Evolutionary conservation across 2,113 vertebrate genomes (phyloP), one percentile per base, ranked within the genome.

Genomic region (Takifugu flavidus): DNA sequence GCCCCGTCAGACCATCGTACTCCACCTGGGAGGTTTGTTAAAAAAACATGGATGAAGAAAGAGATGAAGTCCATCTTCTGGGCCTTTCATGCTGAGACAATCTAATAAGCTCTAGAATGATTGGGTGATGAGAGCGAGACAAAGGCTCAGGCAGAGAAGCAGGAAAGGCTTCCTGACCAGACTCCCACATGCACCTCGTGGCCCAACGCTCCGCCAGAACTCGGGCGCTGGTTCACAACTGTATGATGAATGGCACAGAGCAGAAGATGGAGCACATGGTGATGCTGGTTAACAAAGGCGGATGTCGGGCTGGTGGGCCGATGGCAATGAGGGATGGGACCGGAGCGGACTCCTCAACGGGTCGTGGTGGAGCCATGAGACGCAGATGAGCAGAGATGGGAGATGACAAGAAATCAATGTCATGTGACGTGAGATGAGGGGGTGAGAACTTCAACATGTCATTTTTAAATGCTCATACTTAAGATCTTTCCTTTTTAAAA

Each of bases 1-100:
- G 89, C 2, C 95, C 94, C 0, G 95, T 96, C 88, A 97, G 88
- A 60, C 95, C 95, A 0, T 95, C 94, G 49, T 95, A 97, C 92
- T 96, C 95, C 88, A 96, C 95, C 95, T 96, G 86, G 60, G 27
- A 74, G 59, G 56, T 54, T 34, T 1, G 67, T 27, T 57, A n/a
- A 59, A 29, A 51, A 53, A 43, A 34, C 51, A 61, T 61, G 57
- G 12, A 62, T 31, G 12, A 43, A 47, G 51, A 53, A 31, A 65
- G n/a, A 56, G 61, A 72, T 13, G 26, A 25, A 59, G 43, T 6
- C 29, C 54, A 54, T 12, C 13, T 28, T 63, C 57, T 66, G 7
- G 5, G 31, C 6, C 31, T 34, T 34, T 6, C 5, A 7, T 7
- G 31, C 31, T 34, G 5, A 34, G 31, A 34, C 31, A 34, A 5